phyloP scores from a whole-genome alignment of 2,113 vertebrate species.

The Amphiprion ocellaris region DNA sequence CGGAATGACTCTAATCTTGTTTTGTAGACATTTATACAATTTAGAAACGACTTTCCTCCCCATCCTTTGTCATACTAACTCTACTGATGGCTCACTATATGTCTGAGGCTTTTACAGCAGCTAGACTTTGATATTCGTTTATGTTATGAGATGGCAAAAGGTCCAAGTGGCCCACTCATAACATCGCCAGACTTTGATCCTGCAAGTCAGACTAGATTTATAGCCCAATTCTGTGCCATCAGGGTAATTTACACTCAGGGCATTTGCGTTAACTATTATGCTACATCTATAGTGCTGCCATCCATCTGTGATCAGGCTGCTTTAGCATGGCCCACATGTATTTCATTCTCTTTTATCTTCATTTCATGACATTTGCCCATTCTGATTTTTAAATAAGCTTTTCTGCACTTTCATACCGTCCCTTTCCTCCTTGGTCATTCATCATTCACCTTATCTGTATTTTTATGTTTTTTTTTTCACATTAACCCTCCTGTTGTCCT shows the following conservation, averaged over 20 bases:
- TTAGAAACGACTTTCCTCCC: neutral
- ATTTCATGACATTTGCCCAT: constrained; percentile 12
- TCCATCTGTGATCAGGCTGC: constrained; percentile 30
- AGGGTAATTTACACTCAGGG: constrained; percentile 22
- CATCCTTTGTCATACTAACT: constrained; percentile 43
- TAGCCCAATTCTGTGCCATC: constrained; percentile 28
- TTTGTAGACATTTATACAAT: neutral
- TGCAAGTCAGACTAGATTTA: constrained; percentile 45
- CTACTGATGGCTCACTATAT: constrained; percentile 26
- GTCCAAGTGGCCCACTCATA: constrained; percentile 44
- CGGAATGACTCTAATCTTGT: constrained; percentile 17
- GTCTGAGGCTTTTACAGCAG: constrained; percentile 11
- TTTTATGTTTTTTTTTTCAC: constrained; percentile 3
- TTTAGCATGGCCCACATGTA: constrained; percentile 36
- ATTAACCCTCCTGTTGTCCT: neutral
- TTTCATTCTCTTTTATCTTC: constrained; percentile 23
- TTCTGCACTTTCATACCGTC: constrained; percentile 4
- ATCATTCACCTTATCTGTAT: constrained; percentile 11
- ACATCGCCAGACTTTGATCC: constrained; percentile 45
- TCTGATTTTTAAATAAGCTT: constrained; percentile 11
- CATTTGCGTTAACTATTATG: constrained; percentile 37
- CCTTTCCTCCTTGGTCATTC: neutral
- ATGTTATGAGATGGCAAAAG: constrained; percentile 25
- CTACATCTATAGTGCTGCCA: constrained; percentile 35
- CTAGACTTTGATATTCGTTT: constrained; percentile 25